phyloP scores from a whole-genome alignment of 1,140 invertebrate genomes.

The Neodiprion fabricii region DNA sequence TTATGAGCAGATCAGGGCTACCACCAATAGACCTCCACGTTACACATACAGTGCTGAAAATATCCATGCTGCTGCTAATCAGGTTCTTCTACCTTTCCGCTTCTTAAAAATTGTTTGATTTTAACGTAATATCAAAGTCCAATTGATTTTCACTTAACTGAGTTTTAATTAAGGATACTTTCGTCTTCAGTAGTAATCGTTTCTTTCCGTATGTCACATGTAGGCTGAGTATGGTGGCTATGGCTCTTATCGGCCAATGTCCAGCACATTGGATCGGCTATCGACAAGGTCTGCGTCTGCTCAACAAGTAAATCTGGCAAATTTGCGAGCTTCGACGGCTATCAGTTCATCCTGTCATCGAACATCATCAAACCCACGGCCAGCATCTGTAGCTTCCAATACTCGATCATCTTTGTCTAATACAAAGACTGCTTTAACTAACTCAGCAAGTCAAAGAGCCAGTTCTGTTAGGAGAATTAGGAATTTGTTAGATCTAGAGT shows the following conservation, averaged over 20 bases:
- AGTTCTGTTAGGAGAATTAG: constrained; percentile 79
- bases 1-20: constrained; percentile 85
- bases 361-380: constrained; percentile 46
- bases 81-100: constrained; percentile 64
- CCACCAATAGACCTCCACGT: constrained; percentile 72
- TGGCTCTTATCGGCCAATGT: constrained; percentile 62
- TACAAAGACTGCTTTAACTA: constrained; percentile 50
- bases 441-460: constrained; percentile 65
- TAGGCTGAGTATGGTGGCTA: constrained; percentile 58
- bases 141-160: too few relatives aligned
- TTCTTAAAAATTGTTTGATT: constrained; percentile 23
- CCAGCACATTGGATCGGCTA: constrained; percentile 58
- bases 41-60: constrained; percentile 91
- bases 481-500: constrained; percentile 75
- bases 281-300: constrained; percentile 57
- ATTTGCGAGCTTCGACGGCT: constrained; percentile 57
- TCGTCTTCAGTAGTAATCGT: not conserved
- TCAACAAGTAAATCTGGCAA: constrained; percentile 59
- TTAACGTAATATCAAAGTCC: constrained; percentile 33
- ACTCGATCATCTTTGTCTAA: constrained; percentile 47
- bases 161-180: too few relatives aligned
- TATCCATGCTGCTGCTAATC: constrained; percentile 80
- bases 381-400: constrained; percentile 54
- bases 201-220: not conserved
- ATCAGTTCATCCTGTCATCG: constrained; percentile 58